Conservation (phyloP, 2,113 vertebrate genomes). For the Glareola pratincola region DNA sequence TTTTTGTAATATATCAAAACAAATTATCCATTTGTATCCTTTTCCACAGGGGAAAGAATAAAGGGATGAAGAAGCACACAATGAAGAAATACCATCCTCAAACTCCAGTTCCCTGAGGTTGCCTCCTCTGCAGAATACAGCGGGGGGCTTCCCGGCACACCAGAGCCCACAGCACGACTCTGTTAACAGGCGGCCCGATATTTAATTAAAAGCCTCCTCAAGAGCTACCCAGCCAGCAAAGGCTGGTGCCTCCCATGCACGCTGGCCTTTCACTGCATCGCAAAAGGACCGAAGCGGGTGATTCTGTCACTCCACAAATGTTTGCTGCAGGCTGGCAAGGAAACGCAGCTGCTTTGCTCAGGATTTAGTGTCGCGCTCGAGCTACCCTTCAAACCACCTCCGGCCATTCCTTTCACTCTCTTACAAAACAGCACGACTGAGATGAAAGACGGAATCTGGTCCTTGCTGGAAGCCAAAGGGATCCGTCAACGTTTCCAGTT, state of each 20-base stretch:
- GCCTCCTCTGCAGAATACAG: fast-evolving
- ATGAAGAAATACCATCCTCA: not conserved
- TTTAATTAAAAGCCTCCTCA: not conserved
- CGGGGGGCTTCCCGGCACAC: not conserved
- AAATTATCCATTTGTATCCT: not conserved
- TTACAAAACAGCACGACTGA: not conserved
- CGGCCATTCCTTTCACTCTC: not conserved
- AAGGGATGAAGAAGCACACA: not conserved
- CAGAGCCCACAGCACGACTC: fast-evolving
- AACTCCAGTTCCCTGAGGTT: not conserved
- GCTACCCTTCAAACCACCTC: not conserved
- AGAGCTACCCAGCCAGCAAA: not conserved
- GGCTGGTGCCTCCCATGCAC: not conserved
- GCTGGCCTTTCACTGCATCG: not conserved
- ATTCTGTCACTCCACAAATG: not conserved
- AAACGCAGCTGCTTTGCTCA: not conserved
- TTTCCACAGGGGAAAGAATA: not conserved
- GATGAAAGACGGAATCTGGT: not conserved
- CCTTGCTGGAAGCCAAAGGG: not conserved
- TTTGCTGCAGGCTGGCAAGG: not conserved
- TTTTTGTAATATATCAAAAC: not conserved
- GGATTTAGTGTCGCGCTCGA: not conserved
- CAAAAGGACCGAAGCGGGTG: not conserved
- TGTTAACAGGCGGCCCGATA: not conserved
- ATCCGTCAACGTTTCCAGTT: not conserved